Evolutionary conservation across 2,888 invertebrate genomes (phyloP).

Genomic region (Phaedon cochleariae): DNA sequence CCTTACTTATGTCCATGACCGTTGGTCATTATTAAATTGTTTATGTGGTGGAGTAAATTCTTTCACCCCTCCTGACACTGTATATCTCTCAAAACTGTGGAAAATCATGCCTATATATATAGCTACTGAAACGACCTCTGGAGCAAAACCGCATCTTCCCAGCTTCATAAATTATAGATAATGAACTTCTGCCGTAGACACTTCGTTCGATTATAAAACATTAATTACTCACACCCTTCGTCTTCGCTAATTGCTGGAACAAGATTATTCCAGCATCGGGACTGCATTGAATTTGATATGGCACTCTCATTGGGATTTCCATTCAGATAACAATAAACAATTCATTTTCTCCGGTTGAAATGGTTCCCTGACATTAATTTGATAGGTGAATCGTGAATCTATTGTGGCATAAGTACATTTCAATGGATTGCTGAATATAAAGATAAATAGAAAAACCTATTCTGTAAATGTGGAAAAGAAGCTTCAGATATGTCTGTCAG

Average conservation of each 20-base stretch:
- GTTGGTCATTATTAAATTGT: too few species aligned
- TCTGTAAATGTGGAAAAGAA: too few species aligned
- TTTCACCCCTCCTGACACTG: too few species aligned
- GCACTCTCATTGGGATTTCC: slow-evolving; percentile 33
- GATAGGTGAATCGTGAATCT: neutral
- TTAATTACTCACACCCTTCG: slow-evolving; percentile 59
- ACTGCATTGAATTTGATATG: slow-evolving; percentile 57
- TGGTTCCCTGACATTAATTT: neutral
- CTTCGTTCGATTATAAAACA: slow-evolving; percentile 61
- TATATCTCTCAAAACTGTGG: neutral
- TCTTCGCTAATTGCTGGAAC: slow-evolving; percentile 53
- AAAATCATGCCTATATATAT: neutral
- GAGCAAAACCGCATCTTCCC: slow-evolving; percentile 48
- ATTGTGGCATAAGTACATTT: neutral
- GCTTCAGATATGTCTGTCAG: too few species aligned
- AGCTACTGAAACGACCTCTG: neutral
- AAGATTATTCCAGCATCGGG: slow-evolving; percentile 54
- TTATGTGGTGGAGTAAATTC: too few species aligned
- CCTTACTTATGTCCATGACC: too few species aligned
- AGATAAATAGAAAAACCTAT: too few species aligned
- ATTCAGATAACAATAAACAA: slow-evolving; percentile 7
- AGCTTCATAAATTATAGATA: slow-evolving; percentile 57
- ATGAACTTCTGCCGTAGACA: slow-evolving; percentile 60
- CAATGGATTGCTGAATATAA: too few species aligned
- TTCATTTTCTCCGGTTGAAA: neutral